These are phyloP conservation scores for Oscheius sp. DNA, from an alignment of 1,140 invertebrate species.

Conservation along the genomic window DNA sequence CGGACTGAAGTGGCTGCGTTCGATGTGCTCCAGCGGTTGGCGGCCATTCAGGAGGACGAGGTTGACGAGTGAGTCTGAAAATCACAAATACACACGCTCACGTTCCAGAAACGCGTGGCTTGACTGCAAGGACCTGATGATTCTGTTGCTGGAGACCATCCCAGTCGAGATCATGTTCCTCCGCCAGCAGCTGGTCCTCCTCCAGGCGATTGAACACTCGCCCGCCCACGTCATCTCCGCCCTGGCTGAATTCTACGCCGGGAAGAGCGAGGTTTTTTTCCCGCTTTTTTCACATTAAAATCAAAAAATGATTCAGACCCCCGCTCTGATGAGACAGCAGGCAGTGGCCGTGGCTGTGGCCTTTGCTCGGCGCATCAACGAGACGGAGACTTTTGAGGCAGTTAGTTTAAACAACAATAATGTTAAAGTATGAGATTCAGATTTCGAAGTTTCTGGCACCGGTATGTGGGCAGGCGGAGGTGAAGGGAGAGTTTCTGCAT, in stretches of 20 bases:
- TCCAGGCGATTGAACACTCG: neutral
- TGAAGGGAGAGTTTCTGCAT: neutral
- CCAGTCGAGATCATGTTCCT: conserved; percentile 1
- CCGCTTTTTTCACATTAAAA: neutral
- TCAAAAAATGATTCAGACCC: neutral
- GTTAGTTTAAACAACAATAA: conserved; percentile 7
- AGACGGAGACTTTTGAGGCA: conserved; percentile 4
- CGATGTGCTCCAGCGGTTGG: neutral
- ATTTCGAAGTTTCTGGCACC: neutral
- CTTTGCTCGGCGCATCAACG: conserved; percentile 4
- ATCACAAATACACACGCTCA: neutral
- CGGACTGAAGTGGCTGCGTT: neutral
- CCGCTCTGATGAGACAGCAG: neutral
- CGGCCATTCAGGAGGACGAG: neutral
- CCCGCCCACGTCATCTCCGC: conserved; percentile 4
- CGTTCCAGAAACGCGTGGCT: conserved; percentile 8
- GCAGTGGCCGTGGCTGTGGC: conserved; percentile 6
- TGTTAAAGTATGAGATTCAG: neutral
- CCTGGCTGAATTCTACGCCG: neutral
- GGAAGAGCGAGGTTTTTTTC: neutral
- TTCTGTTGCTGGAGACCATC: conserved; percentile 1
- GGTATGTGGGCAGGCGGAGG: neutral
- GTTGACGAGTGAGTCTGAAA: conserved; percentile 1
- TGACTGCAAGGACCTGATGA: conserved; percentile 12
- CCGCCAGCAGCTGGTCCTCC: neutral